phyloP scores from a whole-genome alignment of 2,113 vertebrate species.

The Tychaedon coryphoeus region DNA sequence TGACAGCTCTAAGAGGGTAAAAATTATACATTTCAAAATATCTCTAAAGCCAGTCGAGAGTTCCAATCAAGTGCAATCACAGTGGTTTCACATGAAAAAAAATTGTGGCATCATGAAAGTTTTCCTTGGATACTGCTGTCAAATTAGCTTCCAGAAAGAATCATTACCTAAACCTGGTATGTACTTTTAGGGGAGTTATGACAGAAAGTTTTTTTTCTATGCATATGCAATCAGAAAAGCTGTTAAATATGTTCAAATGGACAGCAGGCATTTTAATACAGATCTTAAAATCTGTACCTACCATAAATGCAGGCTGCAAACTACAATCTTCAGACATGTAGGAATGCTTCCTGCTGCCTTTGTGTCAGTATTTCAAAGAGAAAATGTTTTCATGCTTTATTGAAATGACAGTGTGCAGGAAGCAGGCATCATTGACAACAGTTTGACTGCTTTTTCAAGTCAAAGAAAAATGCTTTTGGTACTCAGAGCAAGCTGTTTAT shows the following conservation, averaged over 20 bases:
- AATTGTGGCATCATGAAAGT: not conserved
- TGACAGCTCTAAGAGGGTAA: slow-evolving; percentile 61
- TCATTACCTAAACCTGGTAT: not conserved
- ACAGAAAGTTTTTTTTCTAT: not conserved
- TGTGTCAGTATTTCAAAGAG: not conserved
- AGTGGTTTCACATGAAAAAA: slow-evolving; percentile 17
- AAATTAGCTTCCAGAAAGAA: not conserved
- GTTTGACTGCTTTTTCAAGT: not conserved
- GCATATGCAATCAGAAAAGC: not conserved
- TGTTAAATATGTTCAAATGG: not conserved
- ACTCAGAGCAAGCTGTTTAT: not conserved
- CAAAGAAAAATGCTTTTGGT: not conserved
- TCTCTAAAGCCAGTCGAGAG: slow-evolving; percentile 60
- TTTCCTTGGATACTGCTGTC: slow-evolving; percentile 15
- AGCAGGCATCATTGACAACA: not conserved
- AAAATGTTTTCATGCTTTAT: not conserved
- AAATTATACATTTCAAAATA: slow-evolving; percentile 61
- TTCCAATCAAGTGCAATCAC: slow-evolving; percentile 62
- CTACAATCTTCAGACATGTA: not conserved
- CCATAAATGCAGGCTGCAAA: not conserved
- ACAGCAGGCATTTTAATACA: not conserved
- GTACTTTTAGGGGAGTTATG: not conserved
- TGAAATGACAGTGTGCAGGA: not conserved
- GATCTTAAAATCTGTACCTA: not conserved
- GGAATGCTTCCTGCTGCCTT: not conserved